Conservation (phyloP, 2,888 invertebrate species). For the Biston stratarius region DNA sequence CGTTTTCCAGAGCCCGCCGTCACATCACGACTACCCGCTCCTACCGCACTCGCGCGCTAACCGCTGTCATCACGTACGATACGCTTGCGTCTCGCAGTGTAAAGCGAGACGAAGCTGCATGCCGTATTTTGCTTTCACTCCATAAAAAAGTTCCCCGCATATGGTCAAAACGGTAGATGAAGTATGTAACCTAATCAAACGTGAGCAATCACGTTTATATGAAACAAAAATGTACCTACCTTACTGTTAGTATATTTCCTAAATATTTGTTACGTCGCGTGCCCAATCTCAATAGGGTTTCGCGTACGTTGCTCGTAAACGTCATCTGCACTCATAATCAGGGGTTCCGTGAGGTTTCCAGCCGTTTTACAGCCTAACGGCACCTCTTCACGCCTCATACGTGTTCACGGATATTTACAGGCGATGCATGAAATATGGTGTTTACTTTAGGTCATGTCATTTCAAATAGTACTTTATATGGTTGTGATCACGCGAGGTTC, state of each 20-base stretch:
- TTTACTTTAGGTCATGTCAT: slow-evolving; percentile 22
- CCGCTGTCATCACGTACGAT: too few relatives aligned
- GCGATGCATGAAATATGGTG: slow-evolving; percentile 27
- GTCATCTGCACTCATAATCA: slow-evolving; percentile 59
- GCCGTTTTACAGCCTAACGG: slow-evolving; percentile 50
- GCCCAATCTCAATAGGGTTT: slow-evolving; percentile 54
- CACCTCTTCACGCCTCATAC: slow-evolving; percentile 49
- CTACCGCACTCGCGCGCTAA: too few relatives aligned
- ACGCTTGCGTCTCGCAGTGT: too few relatives aligned
- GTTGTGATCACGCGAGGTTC: slow-evolving; percentile 10
- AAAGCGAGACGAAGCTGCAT: too few relatives aligned
- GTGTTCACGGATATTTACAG: slow-evolving; percentile 34
- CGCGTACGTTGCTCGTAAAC: slow-evolving; percentile 48
- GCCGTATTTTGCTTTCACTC: too few relatives aligned
- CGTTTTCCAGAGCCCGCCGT: too few relatives aligned
- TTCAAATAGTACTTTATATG: not conserved
- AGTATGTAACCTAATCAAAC: too few relatives aligned
- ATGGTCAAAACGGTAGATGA: too few relatives aligned
- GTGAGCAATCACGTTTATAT: too few relatives aligned
- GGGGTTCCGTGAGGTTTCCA: slow-evolving; percentile 45
- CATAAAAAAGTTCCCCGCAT: too few relatives aligned
- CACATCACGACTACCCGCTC: too few relatives aligned
- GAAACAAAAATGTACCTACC: slow-evolving; percentile 13
- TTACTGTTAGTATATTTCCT: slow-evolving; percentile 37
- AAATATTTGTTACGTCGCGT: slow-evolving; percentile 53